Conservation (phyloP, 2,113 vertebrate species). For the Platichthys flesus region DNA sequence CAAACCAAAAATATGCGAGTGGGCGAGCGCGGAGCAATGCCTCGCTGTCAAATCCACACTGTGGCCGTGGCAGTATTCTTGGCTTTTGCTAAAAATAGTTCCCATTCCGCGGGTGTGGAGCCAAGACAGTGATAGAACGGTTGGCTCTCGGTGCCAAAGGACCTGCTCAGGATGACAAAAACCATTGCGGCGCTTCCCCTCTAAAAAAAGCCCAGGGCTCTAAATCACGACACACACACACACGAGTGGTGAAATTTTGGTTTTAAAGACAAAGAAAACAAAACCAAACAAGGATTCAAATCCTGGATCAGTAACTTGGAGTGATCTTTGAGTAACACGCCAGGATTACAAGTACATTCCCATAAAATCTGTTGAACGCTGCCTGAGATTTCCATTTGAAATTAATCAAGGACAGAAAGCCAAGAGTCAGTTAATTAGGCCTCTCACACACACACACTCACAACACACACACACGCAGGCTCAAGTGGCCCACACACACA, state of each 20-base stretch:
- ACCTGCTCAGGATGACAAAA: constrained; percentile 32
- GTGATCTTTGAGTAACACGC: constrained; percentile 5
- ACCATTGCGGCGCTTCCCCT: constrained; percentile 17
- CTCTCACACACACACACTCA: neutral
- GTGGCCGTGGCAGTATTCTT: constrained; percentile 66
- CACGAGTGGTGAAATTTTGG: no score
- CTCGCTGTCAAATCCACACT: constrained; percentile 70
- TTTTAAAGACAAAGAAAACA: no score
- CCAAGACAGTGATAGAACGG: constrained; percentile 67
- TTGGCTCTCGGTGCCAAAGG: constrained; percentile 47
- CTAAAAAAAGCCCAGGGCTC: neutral
- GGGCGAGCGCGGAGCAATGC: constrained; percentile 62
- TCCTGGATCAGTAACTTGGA: neutral
- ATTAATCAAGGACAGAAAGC: constrained; percentile 56
- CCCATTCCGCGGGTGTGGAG: constrained; percentile 48
- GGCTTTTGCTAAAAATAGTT: constrained; percentile 70
- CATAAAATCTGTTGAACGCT: constrained; percentile 67
- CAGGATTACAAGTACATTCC: constrained; percentile 23
- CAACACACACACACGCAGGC: neutral
- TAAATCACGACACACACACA: constrained; percentile 22
- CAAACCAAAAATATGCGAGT: constrained; percentile 22
- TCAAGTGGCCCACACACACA: no score
- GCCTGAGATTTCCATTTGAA: constrained; percentile 39
- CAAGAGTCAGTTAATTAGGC: constrained; percentile 55
- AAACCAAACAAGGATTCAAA: neutral